Evolutionary conservation across 2,113 vertebrate species (phyloP), one percentile per base, ranked within the genome.

Genomic region (Etheostoma cragini): DNA sequence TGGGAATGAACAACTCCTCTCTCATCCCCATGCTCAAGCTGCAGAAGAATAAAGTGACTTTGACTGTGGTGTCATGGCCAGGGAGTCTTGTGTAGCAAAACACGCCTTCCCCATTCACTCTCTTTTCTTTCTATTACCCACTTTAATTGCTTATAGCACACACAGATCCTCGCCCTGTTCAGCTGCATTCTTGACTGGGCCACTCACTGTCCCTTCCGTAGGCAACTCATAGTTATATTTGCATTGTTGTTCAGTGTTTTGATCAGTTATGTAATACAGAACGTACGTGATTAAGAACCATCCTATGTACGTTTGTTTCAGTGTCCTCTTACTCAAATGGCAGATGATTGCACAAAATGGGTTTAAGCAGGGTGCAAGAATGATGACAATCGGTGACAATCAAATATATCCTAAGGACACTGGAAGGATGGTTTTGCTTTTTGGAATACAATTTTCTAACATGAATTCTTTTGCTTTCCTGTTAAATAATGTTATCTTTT

Each of bases 11-110:
- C 95, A 97, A 98, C 91, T 95, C 96, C 0, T 96, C 97, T 8
- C 93, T 98, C 11, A 97, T 98, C 90, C 97, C 97, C 0, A 97
- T 98, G 96, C 93, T 98, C 80, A 98, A 98, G 86, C 96, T 98
- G 82, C 97, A 97, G 81, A 97, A 95, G 91, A 97, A 98, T 87
- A 97, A 91, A 92, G 97, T 98, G 65, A 96, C 96, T 0, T 94
- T 98, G 26, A 98, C 97, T 0, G 97, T 98, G 79, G 97, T 98
- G 76, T 98, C 97, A 7, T 98, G 97, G 97, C 97, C 97, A 0
- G 97, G 97, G 5, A 98, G 96, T 80, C 92, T 97, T 0, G 94
- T 97, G 72, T 98, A 94, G 94, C 54, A 15, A 33, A 60, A 46
- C 38, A 16, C 60, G 21, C 22, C 11, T 21, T 8, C 22, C 15